Evolutionary conservation across 2,113 vertebrate species (phyloP).

Genomic region (Tricholaema leucomelas): DNA sequence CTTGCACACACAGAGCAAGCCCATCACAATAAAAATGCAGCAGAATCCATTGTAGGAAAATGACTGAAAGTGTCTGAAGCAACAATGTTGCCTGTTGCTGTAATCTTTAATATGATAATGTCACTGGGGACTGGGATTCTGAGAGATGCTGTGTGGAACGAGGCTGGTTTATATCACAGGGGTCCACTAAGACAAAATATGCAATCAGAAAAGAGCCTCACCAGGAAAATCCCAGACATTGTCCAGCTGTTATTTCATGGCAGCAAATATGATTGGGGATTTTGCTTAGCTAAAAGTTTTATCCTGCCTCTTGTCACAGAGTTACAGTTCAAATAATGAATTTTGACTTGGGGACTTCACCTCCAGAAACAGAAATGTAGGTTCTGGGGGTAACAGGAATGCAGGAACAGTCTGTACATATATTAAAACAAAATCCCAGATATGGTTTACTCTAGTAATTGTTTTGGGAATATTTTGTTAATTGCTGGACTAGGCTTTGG

Average conservation of each 20-base stretch:
- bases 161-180: not conserved
- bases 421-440: constrained; percentile 6
- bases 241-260: not conserved
- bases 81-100: not conserved
- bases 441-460: not conserved
- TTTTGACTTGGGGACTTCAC: not conserved
- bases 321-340: not conserved
- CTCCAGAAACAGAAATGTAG: not conserved
- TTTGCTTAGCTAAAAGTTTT: constrained; percentile 20
- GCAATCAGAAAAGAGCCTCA: not conserved
- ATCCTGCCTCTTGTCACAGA: not conserved
- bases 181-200: not conserved
- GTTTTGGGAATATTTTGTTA: constrained; percentile 24
- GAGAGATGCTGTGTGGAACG: not conserved
- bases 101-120: not conserved
- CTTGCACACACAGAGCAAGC: not conserved
- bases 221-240: not conserved
- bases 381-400: not conserved
- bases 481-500: constrained; percentile 44
- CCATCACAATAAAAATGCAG: not conserved
- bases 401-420: not conserved
- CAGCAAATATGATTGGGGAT: not conserved
- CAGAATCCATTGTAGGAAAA: not conserved
- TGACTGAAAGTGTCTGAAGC: not conserved
- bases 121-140: not conserved